Conservation (phyloP, 2,113 vertebrate genomes). For the Chlorocebus sabaeus region DNA sequence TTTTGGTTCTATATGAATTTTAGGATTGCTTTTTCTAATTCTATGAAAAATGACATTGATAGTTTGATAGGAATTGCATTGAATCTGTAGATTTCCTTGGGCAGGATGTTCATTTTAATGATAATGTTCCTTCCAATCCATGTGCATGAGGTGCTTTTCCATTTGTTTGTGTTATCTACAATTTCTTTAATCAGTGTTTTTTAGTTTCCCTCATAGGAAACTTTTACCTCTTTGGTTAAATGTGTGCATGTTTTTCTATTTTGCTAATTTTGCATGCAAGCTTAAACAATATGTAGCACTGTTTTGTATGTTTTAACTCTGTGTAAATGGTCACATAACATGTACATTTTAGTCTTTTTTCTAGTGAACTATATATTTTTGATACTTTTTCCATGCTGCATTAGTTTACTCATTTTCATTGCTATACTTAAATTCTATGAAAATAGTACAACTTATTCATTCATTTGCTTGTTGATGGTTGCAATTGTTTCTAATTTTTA, state of each 20-base stretch:
- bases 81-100: too few species aligned
- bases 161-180: too few species aligned
- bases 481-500: not conserved
- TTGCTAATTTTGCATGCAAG: not conserved
- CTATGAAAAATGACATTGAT: too few species aligned
- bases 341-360: not conserved
- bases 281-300: not conserved
- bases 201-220: too few species aligned
- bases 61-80: too few species aligned
- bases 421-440: not conserved
- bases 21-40: too few species aligned
- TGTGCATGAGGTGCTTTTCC: too few species aligned
- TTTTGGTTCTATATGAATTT: too few species aligned
- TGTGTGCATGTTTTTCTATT: not conserved
- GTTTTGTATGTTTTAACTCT: slow-evolving; percentile 25
- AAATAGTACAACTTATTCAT: not conserved
- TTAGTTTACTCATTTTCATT: slow-evolving; percentile 2
- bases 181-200: too few species aligned
- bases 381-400: not conserved
- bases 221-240: too few species aligned
- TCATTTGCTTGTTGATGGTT: not conserved
- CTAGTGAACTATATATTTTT: not conserved
- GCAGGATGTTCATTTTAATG: too few species aligned
- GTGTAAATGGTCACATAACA: not conserved
- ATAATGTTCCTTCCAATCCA: too few species aligned